Conservation (phyloP, 2,888 invertebrate species). For the Rhagonycha lutea region DNA sequence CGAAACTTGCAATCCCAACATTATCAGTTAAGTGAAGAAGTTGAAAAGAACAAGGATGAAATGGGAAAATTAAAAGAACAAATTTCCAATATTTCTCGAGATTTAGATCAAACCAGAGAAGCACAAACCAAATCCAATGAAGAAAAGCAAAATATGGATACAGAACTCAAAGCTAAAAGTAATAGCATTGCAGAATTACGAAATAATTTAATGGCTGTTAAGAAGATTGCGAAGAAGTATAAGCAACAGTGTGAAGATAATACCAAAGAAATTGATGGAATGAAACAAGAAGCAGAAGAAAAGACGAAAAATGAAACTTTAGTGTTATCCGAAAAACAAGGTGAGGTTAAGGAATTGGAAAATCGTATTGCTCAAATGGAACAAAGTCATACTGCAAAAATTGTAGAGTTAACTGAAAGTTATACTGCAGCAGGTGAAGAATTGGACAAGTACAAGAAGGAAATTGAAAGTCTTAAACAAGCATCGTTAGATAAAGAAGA, state of each 20-base stretch:
- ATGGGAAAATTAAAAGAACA: slow-evolving; percentile 62
- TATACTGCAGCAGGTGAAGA: slow-evolving; percentile 56
- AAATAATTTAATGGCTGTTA: slow-evolving; percentile 59
- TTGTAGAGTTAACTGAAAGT: slow-evolving; percentile 56
- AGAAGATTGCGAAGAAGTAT: slow-evolving; percentile 91
- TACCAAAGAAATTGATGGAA: slow-evolving; percentile 63
- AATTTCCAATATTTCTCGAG: slow-evolving; percentile 63
- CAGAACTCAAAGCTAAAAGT: slow-evolving; percentile 70
- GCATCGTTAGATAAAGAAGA: slow-evolving; percentile 55
- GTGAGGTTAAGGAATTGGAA: slow-evolving; percentile 55
- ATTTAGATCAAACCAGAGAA: slow-evolving; percentile 66
- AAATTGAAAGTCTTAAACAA: slow-evolving; percentile 54
- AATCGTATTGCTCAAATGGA: slow-evolving; percentile 53
- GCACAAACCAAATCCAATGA: slow-evolving; percentile 63
- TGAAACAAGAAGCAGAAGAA: slow-evolving; percentile 53
- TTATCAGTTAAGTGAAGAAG: slow-evolving; percentile 65
- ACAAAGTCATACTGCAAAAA: slow-evolving; percentile 53
- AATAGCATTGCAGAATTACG: slow-evolving; percentile 60
- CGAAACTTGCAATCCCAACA: slow-evolving; percentile 63
- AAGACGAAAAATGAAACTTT: slow-evolving; percentile 60
- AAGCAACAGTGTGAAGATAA: slow-evolving; percentile 84
- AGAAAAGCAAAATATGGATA: slow-evolving; percentile 65
- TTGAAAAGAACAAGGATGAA: slow-evolving; percentile 68
- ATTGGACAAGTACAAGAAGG: slow-evolving; percentile 60
- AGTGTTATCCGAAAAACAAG: slow-evolving; percentile 53